Base-by-base conservation (phyloP, 2,888 invertebrate species). In the Dinocampus coccinellae region DNA sequence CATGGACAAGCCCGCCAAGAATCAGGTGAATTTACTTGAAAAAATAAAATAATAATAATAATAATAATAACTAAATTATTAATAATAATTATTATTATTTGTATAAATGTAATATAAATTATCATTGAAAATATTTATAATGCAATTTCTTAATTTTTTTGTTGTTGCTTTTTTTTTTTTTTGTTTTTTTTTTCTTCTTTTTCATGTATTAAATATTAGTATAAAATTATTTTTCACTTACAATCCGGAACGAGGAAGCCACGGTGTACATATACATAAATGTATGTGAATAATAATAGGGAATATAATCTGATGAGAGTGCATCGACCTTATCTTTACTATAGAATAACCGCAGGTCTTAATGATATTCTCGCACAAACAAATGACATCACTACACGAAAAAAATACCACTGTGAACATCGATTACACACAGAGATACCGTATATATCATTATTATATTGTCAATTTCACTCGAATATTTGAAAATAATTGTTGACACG, bases 1-100 rank as follows among this genome's bases (percentile, higher is more conserved):
- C 80, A 87, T 86, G 87, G 87, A 87, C 69, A 87, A 87, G 78
- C 81, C 85, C 80, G 73, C 82, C 78, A 87, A 87, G 79, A 83
- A 83, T 79, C 81, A 85, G 83, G 85, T 85, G 73, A 82, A 78
- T 76, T 55, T 7, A 16, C 16, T 1, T 16, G 1, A 47, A n/a
- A n/a, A n/a, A n/a, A n/a, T n/a, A n/a, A n/a, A n/a, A n/a, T n/a
- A n/a, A n/a, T n/a, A n/a, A n/a, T n/a, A n/a, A n/a, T n/a, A n/a
- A n/a, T n/a, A n/a, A n/a, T n/a, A n/a, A n/a, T n/a, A n/a, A n/a
- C n/a, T n/a, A n/a, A n/a, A n/a, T n/a, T n/a, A n/a, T n/a, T n/a
- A n/a, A n/a, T n/a, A n/a, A n/a, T n/a, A n/a, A n/a, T n/a, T n/a
- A n/a, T n/a, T n/a, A n/a, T n/a, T n/a, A n/a, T n/a, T n/a, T n/a